Conservation (phyloP, 2,113 vertebrate species). For the Thymallus thymallus region DNA sequence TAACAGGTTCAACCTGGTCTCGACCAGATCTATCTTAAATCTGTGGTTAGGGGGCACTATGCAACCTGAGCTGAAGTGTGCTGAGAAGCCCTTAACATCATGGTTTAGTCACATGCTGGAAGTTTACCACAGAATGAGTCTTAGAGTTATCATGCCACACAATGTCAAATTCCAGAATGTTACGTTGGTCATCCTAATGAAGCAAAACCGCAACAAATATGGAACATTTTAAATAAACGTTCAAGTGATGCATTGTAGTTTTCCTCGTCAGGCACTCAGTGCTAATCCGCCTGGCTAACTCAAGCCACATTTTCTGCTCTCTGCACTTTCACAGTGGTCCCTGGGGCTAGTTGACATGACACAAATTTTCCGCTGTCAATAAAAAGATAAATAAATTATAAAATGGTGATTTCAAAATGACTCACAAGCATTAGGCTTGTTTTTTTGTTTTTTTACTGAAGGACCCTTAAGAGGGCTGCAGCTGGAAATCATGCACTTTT, state of each 20-base stretch:
- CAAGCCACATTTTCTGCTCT: conserved; percentile 56
- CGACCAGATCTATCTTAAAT: conserved; percentile 32
- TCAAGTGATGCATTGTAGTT: conserved; percentile 24
- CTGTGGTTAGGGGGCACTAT: conserved; percentile 47
- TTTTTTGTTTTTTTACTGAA: conserved; percentile 17
- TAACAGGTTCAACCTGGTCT: not conserved
- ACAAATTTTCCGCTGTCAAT: conserved; percentile 66
- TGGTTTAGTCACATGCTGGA: conserved; percentile 53
- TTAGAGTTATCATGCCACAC: not conserved
- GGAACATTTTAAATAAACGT: conserved; percentile 30
- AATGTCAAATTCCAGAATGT: not conserved
- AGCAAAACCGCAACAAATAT: conserved; percentile 21
- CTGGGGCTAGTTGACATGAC: conserved; percentile 50
- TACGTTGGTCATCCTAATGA: conserved; percentile 25
- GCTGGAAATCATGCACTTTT: conserved; percentile 26
- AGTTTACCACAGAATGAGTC: not conserved
- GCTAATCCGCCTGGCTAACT: conserved; percentile 50
- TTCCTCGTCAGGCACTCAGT: conserved; percentile 17
- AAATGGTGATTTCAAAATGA: conserved; percentile 51
- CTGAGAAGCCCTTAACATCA: conserved; percentile 60
- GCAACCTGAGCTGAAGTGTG: conserved; percentile 48
- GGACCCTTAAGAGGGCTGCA: conserved; percentile 32
- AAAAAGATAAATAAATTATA: conserved; percentile 52
- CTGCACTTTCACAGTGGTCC: conserved; percentile 25
- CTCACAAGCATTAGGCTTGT: conserved; percentile 47